Percentiles rank a stretch among this genome's conserved stretches.
phyloP scores from a whole-genome alignment of 1,140 invertebrate genomes.

The Drosophila insularis region DNA sequence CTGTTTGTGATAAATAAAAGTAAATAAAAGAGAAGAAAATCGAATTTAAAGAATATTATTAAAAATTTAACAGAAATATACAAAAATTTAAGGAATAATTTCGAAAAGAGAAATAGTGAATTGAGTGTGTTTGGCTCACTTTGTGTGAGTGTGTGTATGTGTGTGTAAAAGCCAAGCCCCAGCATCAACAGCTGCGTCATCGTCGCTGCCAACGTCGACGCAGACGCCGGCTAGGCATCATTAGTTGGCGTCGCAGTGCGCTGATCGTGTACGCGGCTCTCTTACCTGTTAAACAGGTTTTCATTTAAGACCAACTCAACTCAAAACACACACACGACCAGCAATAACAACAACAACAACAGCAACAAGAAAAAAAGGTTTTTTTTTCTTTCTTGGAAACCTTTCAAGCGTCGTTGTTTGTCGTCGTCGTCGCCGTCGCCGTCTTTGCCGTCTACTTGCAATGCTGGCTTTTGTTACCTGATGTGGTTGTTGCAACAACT shows the following conservation, averaged over 20 bases:
- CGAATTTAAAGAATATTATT: constrained; percentile 27
- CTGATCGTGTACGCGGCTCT: constrained; percentile 34
- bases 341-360: neutral
- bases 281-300: constrained; percentile 77
- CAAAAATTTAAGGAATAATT: constrained; percentile 19
- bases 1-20: constrained; percentile 16
- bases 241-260: constrained; percentile 52
- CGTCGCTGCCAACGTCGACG: constrained; percentile 38
- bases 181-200: constrained; percentile 39
- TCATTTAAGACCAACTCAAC: constrained; percentile 14
- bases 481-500: constrained; percentile 63
- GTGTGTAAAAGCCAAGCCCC: constrained; percentile 36
- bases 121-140: constrained; percentile 15
- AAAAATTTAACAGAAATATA: constrained; percentile 8
- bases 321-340: constrained; percentile 3
- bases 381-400: constrained; percentile 67
- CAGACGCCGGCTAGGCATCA: constrained; percentile 64
- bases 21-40: constrained; percentile 31
- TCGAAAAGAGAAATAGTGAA: constrained; percentile 18
- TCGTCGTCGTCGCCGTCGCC: constrained; percentile 32
- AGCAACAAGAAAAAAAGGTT: constrained; percentile 17
- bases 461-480: constrained; percentile 49
- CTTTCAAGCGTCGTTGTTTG: constrained; percentile 69
- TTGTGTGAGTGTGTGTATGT: constrained; percentile 31
- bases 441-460: constrained; percentile 41